Conservation (phyloP, 2,888 invertebrate species). For the Ephialtes manifestator region DNA sequence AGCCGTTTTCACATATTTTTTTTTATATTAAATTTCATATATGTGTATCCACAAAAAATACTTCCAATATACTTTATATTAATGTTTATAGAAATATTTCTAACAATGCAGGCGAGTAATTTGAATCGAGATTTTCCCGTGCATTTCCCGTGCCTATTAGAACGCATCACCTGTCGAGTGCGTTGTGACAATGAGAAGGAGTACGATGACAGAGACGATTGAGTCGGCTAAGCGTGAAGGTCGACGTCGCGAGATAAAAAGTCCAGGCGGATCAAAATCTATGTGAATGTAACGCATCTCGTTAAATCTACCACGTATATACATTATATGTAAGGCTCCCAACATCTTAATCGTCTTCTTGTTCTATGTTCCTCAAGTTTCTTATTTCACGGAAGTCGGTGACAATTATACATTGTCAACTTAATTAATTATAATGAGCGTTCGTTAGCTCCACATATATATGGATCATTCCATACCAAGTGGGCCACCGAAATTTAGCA, state of each 20-base stretch:
- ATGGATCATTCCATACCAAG: too few relatives aligned
- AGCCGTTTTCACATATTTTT: too few relatives aligned
- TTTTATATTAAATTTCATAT: too few relatives aligned
- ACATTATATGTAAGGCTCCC: slow-evolving; percentile 8
- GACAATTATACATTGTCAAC: slow-evolving; percentile 76
- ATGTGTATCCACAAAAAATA: too few relatives aligned
- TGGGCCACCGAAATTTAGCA: too few relatives aligned
- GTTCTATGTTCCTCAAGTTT: slow-evolving; percentile 56
- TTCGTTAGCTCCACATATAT: slow-evolving; percentile 58
- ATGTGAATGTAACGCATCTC: slow-evolving; percentile 21
- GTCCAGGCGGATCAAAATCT: slow-evolving; percentile 25
- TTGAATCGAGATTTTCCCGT: slow-evolving; percentile 32
- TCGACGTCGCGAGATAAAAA: slow-evolving; percentile 69
- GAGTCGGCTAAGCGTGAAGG: slow-evolving; percentile 70
- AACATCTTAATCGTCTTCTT: slow-evolving; percentile 40
- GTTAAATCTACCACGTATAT: slow-evolving; percentile 6
- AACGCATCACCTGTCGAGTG: slow-evolving; percentile 16
- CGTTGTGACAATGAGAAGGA: slow-evolving; percentile 15
- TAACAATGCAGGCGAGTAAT: background rate
- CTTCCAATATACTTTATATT: too few relatives aligned
- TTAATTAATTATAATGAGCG: slow-evolving; percentile 81
- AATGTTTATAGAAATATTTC: too few relatives aligned
- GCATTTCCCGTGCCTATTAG: slow-evolving; percentile 33
- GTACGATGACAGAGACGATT: slow-evolving; percentile 46
- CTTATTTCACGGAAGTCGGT: slow-evolving; percentile 74